Percentiles rank a stretch among this genome's conserved stretches.
Conservation (phyloP, 1,140 invertebrate species). For the Tribolium madens region DNA sequence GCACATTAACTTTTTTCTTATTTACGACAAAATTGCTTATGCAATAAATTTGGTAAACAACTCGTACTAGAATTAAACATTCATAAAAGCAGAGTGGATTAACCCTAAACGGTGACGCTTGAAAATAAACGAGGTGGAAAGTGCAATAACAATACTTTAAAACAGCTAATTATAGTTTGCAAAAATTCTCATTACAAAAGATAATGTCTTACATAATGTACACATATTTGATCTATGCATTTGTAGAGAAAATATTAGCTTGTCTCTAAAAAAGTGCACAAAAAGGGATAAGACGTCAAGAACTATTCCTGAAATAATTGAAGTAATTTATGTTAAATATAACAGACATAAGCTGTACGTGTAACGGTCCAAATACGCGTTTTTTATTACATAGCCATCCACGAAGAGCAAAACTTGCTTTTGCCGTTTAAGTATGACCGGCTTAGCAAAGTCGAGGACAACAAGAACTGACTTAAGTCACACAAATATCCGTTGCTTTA, state of each 20-base stretch:
- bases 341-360: background rate
- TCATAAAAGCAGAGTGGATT: background rate
- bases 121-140: background rate
- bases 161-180: background rate
- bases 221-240: conserved; percentile 1
- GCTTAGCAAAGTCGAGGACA: conserved; percentile 17
- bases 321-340: background rate
- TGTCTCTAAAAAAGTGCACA: background rate
- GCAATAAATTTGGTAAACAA: conserved; percentile 25
- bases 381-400: background rate
- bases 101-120: background rate
- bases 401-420: background rate
- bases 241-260: conserved; percentile 1
- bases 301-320: background rate
- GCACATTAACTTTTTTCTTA: conserved; percentile 15
- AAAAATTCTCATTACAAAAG: conserved; percentile 2
- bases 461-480: background rate
- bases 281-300: background rate
- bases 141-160: conserved; percentile 7
- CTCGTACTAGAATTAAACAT: background rate
- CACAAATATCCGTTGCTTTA: background rate
- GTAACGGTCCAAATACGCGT: background rate
- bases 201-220: conserved; percentile 15
- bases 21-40: conserved; percentile 5
- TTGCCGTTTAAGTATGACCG: conserved; percentile 6